Base-by-base conservation (phyloP, 30 jellyfish, hydroid and myxozoan species). In the Phacellophora camtschatica region DNA sequence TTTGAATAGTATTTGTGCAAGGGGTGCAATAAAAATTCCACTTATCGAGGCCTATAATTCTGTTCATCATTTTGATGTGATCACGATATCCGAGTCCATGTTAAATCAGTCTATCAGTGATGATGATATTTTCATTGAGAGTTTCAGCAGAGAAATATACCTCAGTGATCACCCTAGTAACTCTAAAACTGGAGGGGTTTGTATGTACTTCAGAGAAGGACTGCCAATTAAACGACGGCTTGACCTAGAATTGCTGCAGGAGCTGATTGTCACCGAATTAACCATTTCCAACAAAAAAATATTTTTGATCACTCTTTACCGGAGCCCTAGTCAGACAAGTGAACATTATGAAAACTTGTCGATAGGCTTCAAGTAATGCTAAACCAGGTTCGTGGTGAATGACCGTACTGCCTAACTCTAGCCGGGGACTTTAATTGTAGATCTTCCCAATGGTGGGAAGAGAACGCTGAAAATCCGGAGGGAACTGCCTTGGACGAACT, bases 381-480 rank as follows among this genome's bases (percentile, higher is more conserved):
- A 36, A 69, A 69, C 83, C 83, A 69, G 64, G 83, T 69, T 42
- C 71, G 73, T 69, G 61, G 61, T 69, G 83, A 69, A 69, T 36
- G 83, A 41, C 83, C 83, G 43, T 69, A 69, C 83, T 69, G 83
- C 83, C 61, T 69, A 27, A 69, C 43, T 69, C 83, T 69, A 69
- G 34, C 80, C 22, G 80, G 80, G 34, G 10, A 66, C 80, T 33
- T 66, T 41, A 66, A 66, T 66, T 66, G 80, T 34, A 66, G 80
- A 66, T 66, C 80, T 66, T 66, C 80, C 80, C 80, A 66, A 66
- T 66, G 80, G 80, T 66, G 67, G 80, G 63, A 66, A 33, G 80
- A 66, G 63, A 67, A 66, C 33, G 80, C 42, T 33, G 80, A 61
- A 61, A n/a, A n/a, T n/a, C n/a, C n/a, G n/a, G n/a, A n/a, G n/a